These are phyloP conservation scores for Botrylloides violaceus DNA, from an alignment of 23 tunicate species.

Conservation along the genomic window DNA sequence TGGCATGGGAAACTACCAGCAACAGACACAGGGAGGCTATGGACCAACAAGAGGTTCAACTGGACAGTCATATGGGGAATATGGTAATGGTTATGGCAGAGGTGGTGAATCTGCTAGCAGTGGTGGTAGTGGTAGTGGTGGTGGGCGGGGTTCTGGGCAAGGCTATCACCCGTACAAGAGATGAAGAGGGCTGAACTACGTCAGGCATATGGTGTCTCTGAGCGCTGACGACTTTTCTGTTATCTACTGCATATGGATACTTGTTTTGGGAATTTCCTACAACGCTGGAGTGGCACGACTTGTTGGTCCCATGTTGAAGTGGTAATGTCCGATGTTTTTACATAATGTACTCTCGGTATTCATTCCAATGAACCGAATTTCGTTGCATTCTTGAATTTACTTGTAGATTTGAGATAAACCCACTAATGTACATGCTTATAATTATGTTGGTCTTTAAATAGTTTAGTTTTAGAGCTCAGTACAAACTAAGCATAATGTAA, in stretches of 20 bases:
- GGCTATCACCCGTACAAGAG: slow-evolving; percentile 55
- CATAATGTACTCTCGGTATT: background rate
- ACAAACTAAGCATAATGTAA: background rate
- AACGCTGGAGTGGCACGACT: too few species aligned
- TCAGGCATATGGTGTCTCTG: too few species aligned
- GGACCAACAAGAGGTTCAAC: slow-evolving; percentile 7
- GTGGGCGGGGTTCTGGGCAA: slow-evolving; percentile 5
- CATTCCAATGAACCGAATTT: background rate
- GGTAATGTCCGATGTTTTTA: background rate
- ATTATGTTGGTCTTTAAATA: background rate
- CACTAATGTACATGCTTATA: background rate
- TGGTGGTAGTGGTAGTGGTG: slow-evolving; percentile 2
- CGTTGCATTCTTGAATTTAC: background rate
- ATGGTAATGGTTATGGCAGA: slow-evolving; percentile 16
- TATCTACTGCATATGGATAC: too few species aligned
- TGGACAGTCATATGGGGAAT: background rate
- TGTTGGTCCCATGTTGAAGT: too few species aligned
- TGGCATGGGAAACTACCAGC: slow-evolving; percentile 44
- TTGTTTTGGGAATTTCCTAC: too few species aligned
- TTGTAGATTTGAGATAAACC: background rate
- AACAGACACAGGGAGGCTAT: slow-evolving; percentile 25
- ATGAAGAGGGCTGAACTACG: background rate
- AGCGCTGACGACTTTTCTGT: too few species aligned
- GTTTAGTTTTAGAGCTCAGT: background rate
- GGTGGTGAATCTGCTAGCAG: background rate